Base-by-base conservation (phyloP, 2,797 vertebrate genomes). In the Nothura maculosa region DNA sequence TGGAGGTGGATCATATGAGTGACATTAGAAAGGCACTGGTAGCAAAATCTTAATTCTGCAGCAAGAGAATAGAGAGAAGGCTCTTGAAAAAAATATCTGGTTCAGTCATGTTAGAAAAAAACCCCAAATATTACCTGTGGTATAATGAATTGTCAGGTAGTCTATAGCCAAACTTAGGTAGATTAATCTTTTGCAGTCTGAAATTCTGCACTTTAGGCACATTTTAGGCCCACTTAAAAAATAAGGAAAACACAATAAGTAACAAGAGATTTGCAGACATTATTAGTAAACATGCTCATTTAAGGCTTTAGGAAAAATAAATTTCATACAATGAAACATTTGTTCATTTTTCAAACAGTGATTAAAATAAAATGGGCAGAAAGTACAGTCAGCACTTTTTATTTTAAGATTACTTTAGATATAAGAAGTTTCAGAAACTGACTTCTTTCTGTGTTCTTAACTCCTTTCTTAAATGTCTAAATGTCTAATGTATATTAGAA, bases 401-500 rank as follows among this genome's bases (percentile, higher is more conserved):
- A 47, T 89, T 81, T 61, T 8, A 67, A 50, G 40, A 76, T 70
- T 55, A 87, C 25, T 62, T 58, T 50, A 45, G 32, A 58, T 58
- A 45, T 70, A 43, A 84, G 52, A 76, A 96, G 40, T 91, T 96
- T 94, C 57, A 82, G 87, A 85, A 81, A 94, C 72, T 82, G 70
- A 86, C 81, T 95, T 94, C 88, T 95, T 95, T 86, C 73, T 58
- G 54, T 95, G 47, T 80, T 92, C 96, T 94, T 96, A 88, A 96
- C 91, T 94, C 91, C 76, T 90, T 94, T 88, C 78, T 69, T 72
- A 97, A 96, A 95, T 96, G 90, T 93, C 88, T 97, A 96, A n/a
- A n/a, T n/a, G n/a, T n/a, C 95, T 97, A 97, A 98, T 96, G 97
- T 94, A 97, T 97, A 98, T 97, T 97, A 97, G 97, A 97, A 97